A percentile compares a stretch with the other conserved stretches of the same genome.
phyloP scores from a whole-genome alignment of 2,113 vertebrate species.

The human region DNA sequence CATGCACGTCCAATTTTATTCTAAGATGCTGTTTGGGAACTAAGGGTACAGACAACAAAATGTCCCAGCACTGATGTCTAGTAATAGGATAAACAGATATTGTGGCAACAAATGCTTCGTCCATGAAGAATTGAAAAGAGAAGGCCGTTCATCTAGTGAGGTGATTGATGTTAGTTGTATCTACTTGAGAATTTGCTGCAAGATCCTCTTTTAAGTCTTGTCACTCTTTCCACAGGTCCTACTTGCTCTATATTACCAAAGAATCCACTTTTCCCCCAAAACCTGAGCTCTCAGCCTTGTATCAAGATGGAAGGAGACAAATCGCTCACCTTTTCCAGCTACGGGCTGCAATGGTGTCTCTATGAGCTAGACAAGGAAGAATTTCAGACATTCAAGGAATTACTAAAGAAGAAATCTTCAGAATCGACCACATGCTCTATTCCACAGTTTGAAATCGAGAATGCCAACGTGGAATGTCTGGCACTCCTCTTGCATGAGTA shows the following conservation, averaged over 20 bases:
- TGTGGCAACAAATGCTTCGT: background rate
- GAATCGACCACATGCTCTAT: rapidly evolving
- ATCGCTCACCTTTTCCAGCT: background rate
- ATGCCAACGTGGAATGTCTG: rapidly evolving
- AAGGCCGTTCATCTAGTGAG: background rate
- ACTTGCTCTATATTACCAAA: rapidly evolving
- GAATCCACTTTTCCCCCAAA: background rate
- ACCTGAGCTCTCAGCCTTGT: too few relatives aligned
- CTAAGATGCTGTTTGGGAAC: background rate
- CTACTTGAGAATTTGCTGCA: background rate
- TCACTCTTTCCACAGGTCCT: background rate
- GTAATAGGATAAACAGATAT: background rate
- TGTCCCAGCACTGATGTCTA: background rate
- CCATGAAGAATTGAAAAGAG: background rate
- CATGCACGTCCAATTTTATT: background rate
- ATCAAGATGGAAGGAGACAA: rapidly evolving
- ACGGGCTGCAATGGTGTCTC: background rate
- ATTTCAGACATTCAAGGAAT: background rate
- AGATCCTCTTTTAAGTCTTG: background rate
- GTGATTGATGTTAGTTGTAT: background rate
- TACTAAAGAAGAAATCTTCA: background rate
- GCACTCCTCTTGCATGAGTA: background rate
- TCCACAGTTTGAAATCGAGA: rapidly evolving
- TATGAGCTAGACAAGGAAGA: constrained; percentile 21
- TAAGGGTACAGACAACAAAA: background rate